Percentiles rank a stretch among this genome's conserved stretches.
These are phyloP conservation scores for Parazoanthus atlanticus DNA, from an alignment of 92 coral and sea anemone genomes.

Conservation along the genomic window DNA sequence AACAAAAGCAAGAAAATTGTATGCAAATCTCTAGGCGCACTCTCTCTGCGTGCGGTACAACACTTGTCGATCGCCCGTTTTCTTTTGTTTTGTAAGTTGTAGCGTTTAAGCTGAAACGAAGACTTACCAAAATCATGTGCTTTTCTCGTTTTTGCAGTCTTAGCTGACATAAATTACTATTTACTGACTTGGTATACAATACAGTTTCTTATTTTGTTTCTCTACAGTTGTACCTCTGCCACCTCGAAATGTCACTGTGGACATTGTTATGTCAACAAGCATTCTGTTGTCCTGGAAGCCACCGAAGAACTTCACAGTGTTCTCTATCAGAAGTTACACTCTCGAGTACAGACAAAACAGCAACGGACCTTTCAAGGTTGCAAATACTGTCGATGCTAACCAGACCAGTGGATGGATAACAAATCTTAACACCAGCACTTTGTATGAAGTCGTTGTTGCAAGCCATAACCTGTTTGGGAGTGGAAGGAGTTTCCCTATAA, in stretches of 20 bases:
- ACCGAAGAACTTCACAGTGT: not conserved
- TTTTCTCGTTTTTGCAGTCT: too few species aligned
- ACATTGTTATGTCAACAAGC: not conserved
- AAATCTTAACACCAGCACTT: not conserved
- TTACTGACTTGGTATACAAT: too few species aligned
- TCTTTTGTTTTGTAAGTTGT: too few species aligned
- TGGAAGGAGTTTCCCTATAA: not conserved
- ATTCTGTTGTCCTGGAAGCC: not conserved
- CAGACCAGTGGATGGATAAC: not conserved
- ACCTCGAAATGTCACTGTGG: not conserved
- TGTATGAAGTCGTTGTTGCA: not conserved
- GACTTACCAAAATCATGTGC: too few species aligned
- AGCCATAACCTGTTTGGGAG: not conserved
- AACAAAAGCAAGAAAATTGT: too few species aligned
- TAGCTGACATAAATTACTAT: too few species aligned
- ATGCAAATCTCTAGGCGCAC: too few species aligned
- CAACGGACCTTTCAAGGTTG: not conserved
- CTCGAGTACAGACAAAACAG: not conserved
- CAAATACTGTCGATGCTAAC: not conserved
- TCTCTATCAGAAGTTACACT: not conserved
- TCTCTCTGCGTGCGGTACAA: too few species aligned
- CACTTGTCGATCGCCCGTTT: too few species aligned
- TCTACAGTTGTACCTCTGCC: not conserved
- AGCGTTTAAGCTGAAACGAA: too few species aligned
- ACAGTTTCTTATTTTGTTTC: too few species aligned